Evolutionary conservation across 2,797 vertebrate species (phyloP).

Genomic region (Alfaro cultratus): DNA sequence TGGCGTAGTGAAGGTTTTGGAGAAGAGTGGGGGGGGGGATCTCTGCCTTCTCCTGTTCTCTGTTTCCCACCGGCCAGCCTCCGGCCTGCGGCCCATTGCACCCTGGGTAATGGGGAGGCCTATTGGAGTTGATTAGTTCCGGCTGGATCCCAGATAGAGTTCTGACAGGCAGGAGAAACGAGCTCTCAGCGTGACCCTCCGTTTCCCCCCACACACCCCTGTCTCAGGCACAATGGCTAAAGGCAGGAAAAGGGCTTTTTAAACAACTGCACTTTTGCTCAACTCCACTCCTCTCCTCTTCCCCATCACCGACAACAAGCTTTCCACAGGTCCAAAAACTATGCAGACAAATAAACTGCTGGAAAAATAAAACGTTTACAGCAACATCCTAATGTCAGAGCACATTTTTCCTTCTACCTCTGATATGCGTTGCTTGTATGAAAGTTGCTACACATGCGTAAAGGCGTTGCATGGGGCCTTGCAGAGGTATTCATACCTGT

Average conservation of each 20-base stretch:
- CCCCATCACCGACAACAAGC: conserved; percentile 43
- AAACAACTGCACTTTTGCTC: conserved; percentile 77
- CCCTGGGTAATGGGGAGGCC: conserved; percentile 88
- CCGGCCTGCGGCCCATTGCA: conserved; percentile 80
- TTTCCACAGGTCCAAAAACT: conserved; percentile 43
- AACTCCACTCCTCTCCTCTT: conserved; percentile 43
- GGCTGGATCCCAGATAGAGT: conserved; percentile 97
- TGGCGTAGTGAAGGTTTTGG: conserved; percentile 5
- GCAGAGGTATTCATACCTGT: neutral
- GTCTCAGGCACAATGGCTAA: conserved; percentile 78
- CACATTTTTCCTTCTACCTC: neutral
- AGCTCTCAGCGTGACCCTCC: conserved; percentile 82
- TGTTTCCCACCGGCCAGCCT: conserved; percentile 82
- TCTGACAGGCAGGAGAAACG: conserved; percentile 96
- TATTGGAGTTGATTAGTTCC: conserved; percentile 99
- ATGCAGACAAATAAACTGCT: conserved; percentile 45
- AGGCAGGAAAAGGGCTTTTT: conserved; percentile 82
- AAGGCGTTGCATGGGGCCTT: conserved; percentile 24
- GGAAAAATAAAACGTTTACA: conserved; percentile 35
- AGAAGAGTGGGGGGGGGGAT: conserved; percentile 15
- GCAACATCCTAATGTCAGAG: conserved; percentile 8
- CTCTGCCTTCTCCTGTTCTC: conserved; percentile 62
- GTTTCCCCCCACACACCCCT: conserved; percentile 65
- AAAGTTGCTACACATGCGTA: neutral
- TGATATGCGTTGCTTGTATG: neutral